Evolutionary conservation across 2,797 vertebrate species (phyloP), one percentile per base, ranked within the genome.

Genomic region (Rhinatrema bivittatum): DNA sequence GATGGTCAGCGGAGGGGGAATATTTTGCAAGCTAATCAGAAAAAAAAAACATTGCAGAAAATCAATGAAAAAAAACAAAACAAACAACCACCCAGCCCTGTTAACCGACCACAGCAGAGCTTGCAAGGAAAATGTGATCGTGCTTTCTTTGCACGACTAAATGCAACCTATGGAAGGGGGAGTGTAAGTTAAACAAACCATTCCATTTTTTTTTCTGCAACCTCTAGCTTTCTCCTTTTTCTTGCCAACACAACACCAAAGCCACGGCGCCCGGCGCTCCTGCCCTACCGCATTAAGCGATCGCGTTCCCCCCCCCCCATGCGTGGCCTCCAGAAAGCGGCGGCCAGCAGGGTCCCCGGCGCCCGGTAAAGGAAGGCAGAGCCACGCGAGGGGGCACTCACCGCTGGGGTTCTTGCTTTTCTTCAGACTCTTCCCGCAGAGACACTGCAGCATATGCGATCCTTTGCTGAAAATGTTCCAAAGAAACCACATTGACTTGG

Each of bases 401-500:
- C 94, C 94, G 93, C 88, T 94, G 94, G 90, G 89, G 78, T 92
- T 98, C 93, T 98, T 97, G 94, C 89, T 96, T 92, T 96, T 97
- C 93, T 98, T 97, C 85, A 98, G 93, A 93, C 93, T 97, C 94
- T 94, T 96, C 88, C 94, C 94, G 97, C 94, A 98, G 97, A 97
- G 94, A 97, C 94, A 97, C 94, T 97, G 94, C 94, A 97, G 94
- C 93, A 98, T 97, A 98, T 97, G 94, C 94, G 93, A 92, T 97
- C 93, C 93, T 97, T 97, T 97, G 91, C 93, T 97, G 93, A 97
- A 95, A 93, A 97, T 95, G 93, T 94, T 96, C 94, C 94, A 98
- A 94, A 97, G 93, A 97, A 97, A 96, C 94, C 94, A 94, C 93
- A 98, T 98, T 93, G 95, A 98, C 94, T 97, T 94, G 90, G 93